Evolutionary conservation across 2,888 invertebrate species (phyloP).

Genomic region (Galeruca laticollis): DNA sequence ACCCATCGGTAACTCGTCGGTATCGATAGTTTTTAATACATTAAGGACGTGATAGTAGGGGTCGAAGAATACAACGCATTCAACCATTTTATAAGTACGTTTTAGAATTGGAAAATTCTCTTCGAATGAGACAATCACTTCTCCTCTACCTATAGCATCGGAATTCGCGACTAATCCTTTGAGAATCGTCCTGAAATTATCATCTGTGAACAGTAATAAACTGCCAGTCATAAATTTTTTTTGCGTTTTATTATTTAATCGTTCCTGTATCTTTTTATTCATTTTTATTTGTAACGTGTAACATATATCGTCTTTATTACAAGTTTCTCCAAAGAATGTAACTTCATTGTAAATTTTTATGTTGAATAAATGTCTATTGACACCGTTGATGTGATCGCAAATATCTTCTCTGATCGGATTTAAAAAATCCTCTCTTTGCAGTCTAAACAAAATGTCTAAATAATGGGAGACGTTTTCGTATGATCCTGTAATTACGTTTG

Average conservation of each 20-base stretch:
- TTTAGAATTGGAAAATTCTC: conserved; percentile 27
- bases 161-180: conserved; percentile 10
- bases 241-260: neutral
- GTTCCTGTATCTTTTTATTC: conserved; percentile 10
- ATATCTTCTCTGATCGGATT: conserved; percentile 79
- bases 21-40: conserved; percentile 73
- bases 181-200: conserved; percentile 18
- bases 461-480: conserved; percentile 79
- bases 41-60: conserved; percentile 82
- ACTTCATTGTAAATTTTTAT: conserved; percentile 48
- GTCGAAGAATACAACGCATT: conserved; percentile 85
- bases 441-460: conserved; percentile 81
- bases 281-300: conserved; percentile 11
- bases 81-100: conserved; percentile 71
- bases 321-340: conserved; percentile 2
- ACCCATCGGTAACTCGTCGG: conserved; percentile 75
- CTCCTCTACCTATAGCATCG: conserved; percentile 65
- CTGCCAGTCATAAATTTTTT: conserved; percentile 25
- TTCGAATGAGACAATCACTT: conserved; percentile 66
- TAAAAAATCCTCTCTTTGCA: conserved; percentile 84
- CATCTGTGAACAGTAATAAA: conserved; percentile 15
- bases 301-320: conserved; percentile 19
- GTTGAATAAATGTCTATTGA: conserved; percentile 40
- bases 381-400: conserved; percentile 47
- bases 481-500: conserved; percentile 73